Evolutionary conservation across 2,113 vertebrate genomes (phyloP).

Genomic region (Motacilla alba): DNA sequence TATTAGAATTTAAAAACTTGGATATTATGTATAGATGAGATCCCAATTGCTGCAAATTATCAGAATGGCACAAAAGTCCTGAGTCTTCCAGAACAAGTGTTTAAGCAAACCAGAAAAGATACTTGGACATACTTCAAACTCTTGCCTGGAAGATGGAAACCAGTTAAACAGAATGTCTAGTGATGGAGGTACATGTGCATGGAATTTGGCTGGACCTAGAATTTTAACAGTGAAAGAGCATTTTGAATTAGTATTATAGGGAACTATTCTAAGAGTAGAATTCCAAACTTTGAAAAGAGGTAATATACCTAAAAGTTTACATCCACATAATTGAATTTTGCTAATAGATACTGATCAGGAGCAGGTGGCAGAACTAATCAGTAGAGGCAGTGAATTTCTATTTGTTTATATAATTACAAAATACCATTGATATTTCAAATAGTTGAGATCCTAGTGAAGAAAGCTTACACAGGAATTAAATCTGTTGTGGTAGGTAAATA

Average conservation of each 20-base stretch:
- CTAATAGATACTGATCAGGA: neutral
- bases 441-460: neutral
- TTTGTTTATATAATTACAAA: neutral
- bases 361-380: neutral
- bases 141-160: neutral
- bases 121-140: neutral
- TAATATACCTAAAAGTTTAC: neutral
- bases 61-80: neutral
- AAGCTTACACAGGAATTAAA: neutral
- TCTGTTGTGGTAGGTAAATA: neutral
- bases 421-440: neutral
- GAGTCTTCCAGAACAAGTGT: neutral
- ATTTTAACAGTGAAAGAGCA: neutral
- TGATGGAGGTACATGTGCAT: neutral
- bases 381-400: neutral
- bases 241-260: neutral
- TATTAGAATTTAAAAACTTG: neutral
- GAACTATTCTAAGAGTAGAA: neutral
- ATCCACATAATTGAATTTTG: neutral
- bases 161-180: neutral
- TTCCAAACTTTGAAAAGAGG: neutral
- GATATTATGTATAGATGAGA: neutral
- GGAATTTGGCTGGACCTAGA: neutral
- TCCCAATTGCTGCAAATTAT: neutral
- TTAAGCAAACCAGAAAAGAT: neutral